Evolutionary conservation across 2,113 vertebrate genomes (phyloP).

Genomic region (Neodontobutis hainanensis): DNA sequence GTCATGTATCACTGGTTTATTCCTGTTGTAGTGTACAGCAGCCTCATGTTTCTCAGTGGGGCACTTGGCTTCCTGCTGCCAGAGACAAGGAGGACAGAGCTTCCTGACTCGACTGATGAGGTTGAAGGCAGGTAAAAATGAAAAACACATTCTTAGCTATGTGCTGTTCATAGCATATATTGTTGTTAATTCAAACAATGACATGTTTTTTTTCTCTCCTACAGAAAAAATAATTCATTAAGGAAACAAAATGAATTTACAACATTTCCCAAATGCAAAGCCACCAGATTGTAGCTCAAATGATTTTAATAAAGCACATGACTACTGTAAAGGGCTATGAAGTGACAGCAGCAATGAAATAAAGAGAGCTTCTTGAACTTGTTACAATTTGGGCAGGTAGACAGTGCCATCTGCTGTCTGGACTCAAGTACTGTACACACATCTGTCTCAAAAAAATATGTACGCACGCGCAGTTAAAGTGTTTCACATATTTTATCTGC

Average conservation of each 20-base stretch:
- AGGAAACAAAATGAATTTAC: conserved; percentile 8
- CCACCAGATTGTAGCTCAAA: conserved; percentile 32
- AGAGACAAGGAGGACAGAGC: conserved; percentile 72
- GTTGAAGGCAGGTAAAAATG: conserved; percentile 7
- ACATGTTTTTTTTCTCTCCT: not conserved
- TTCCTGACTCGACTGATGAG: conserved; percentile 70
- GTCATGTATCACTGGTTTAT: conserved; percentile 58
- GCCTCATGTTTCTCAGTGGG: conserved; percentile 53
- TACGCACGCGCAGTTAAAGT: too few relatives aligned
- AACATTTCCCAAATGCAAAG: conserved; percentile 7
- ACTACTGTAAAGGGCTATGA: too few relatives aligned
- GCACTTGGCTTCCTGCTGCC: conserved; percentile 77
- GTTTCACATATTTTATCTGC: not conserved
- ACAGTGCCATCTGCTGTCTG: conserved; percentile 1
- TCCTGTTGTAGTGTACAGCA: conserved; percentile 77
- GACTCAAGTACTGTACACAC: not conserved
- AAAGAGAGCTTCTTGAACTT: too few relatives aligned
- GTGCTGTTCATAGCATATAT: not conserved
- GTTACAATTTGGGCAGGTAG: not conserved
- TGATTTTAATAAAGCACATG: not conserved
- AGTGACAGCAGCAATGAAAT: too few relatives aligned
- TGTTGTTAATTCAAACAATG: not conserved
- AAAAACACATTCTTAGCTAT: not conserved
- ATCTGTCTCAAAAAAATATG: not conserved
- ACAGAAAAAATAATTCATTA: conserved; percentile 10